Evolutionary conservation across 2,888 invertebrate genomes (phyloP).

Genomic region (Macropis europaea): DNA sequence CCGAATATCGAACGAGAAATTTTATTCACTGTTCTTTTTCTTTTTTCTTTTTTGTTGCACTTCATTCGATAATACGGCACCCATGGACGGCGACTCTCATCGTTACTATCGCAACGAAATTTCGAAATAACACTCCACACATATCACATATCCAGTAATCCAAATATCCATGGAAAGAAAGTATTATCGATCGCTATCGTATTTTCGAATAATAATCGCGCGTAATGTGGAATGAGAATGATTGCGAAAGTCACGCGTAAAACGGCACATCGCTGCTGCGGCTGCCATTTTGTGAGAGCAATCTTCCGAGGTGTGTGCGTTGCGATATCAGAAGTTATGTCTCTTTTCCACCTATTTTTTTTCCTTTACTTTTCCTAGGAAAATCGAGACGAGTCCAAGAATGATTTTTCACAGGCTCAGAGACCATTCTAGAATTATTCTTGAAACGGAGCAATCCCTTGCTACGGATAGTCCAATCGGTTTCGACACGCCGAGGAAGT

Average conservation of each 20-base stretch:
- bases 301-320: slow-evolving; percentile 54
- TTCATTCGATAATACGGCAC: slow-evolving; percentile 13
- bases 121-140: slow-evolving; percentile 44
- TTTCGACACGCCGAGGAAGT: slow-evolving; percentile 4
- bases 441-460: neutral
- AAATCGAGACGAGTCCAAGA: slow-evolving; percentile 17
- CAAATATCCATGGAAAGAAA: neutral
- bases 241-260: slow-evolving; percentile 3
- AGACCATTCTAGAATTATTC: slow-evolving; percentile 11
- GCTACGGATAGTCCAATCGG: slow-evolving; percentile 13
- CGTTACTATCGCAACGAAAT: slow-evolving; percentile 5
- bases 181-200: neutral
- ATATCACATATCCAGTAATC: slow-evolving; percentile 39
- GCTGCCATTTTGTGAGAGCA: slow-evolving; percentile 49
- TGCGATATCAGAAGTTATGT: slow-evolving; percentile 19
- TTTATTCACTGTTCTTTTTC: slow-evolving; percentile 35
- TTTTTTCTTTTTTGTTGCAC: slow-evolving; percentile 24
- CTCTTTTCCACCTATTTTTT: slow-evolving; percentile 9
- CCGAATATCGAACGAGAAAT: slow-evolving; percentile 20
- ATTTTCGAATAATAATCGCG: slow-evolving; percentile 5
- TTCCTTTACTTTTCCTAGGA: neutral
- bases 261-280: slow-evolving; percentile 17
- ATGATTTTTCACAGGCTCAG: neutral
- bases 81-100: neutral
- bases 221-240: slow-evolving; percentile 7